A percentile compares a stretch with the other conserved stretches of the same genome.
Conservation (phyloP, 2,113 vertebrate species). For the Poeciliopsis turrubarensis region DNA sequence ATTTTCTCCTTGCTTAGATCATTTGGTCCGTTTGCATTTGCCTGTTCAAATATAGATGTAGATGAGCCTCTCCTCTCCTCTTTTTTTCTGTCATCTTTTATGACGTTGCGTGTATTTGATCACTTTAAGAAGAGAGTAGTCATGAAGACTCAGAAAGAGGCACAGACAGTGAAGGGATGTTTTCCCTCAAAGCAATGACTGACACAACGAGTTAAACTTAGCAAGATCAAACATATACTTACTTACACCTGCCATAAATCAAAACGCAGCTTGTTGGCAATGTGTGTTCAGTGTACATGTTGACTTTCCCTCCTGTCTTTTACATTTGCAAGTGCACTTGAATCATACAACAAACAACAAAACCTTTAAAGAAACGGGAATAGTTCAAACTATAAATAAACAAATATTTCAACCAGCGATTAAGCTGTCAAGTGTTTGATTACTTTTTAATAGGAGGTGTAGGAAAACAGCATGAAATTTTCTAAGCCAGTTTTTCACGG, state of each 20-base stretch:
- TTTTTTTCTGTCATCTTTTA: conserved; percentile 50
- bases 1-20: conserved; percentile 76
- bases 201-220: conserved; percentile 69
- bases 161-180: conserved; percentile 52
- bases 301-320: conserved; percentile 15
- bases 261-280: conserved; percentile 40
- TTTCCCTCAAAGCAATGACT: conserved; percentile 57
- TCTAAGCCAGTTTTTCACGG: neutral
- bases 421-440: neutral
- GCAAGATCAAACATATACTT: conserved; percentile 51
- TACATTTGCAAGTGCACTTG: conserved; percentile 25
- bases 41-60: conserved; percentile 69
- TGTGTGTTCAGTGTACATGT: conserved; percentile 33
- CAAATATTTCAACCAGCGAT: neutral
- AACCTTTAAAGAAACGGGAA: neutral
- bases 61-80: conserved; percentile 74
- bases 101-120: conserved; percentile 78
- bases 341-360: neutral
- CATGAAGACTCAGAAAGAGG: conserved; percentile 57
- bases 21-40: conserved; percentile 80
- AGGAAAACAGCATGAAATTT: neutral
- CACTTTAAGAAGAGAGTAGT: conserved; percentile 69
- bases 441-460: neutral
- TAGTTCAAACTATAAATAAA: neutral
- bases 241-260: conserved; percentile 41